These are phyloP conservation scores for Pyrocoelia pectoralis DNA, from an alignment of 2,888 invertebrate genomes.

Conservation along the genomic window DNA sequence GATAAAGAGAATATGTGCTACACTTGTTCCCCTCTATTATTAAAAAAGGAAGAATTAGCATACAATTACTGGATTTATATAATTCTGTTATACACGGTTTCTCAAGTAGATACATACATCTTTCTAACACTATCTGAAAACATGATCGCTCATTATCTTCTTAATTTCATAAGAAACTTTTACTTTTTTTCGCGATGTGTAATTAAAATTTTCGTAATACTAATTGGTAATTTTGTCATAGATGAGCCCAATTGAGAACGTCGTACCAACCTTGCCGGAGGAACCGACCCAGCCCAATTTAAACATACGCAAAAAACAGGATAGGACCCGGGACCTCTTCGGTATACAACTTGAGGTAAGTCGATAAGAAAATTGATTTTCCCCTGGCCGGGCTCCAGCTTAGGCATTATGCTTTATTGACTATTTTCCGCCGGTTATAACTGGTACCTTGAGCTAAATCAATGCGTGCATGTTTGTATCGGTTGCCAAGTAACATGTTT, in stretches of 20 bases:
- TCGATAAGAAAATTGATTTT: constrained; percentile 44
- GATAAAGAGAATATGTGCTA: background rate
- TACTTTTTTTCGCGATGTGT: constrained; percentile 20
- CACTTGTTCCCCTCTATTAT: constrained; percentile 15
- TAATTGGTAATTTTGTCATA: constrained; percentile 30
- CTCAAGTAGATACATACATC: constrained; percentile 18
- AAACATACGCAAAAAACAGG: constrained; percentile 56
- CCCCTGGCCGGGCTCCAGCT: constrained; percentile 31
- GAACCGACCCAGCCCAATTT: constrained; percentile 47
- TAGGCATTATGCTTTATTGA: constrained; percentile 44
- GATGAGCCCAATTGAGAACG: constrained; percentile 61
- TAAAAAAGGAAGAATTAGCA: constrained; percentile 18
- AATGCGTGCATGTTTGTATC: constrained; percentile 58
- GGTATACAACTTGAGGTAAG: constrained; percentile 69
- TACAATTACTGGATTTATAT: constrained; percentile 28
- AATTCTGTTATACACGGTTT: constrained; percentile 28
- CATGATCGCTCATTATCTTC: background rate
- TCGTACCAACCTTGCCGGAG: too few species aligned
- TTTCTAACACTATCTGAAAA: background rate
- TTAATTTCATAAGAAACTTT: constrained; percentile 25
- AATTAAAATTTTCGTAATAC: background rate
- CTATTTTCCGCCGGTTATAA: constrained; percentile 46
- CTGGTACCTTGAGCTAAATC: constrained; percentile 54
- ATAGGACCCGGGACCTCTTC: constrained; percentile 66
- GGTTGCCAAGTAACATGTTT: constrained; percentile 55